Conservation (phyloP, 2,113 vertebrate genomes). For the Haplochromis burtoni region DNA sequence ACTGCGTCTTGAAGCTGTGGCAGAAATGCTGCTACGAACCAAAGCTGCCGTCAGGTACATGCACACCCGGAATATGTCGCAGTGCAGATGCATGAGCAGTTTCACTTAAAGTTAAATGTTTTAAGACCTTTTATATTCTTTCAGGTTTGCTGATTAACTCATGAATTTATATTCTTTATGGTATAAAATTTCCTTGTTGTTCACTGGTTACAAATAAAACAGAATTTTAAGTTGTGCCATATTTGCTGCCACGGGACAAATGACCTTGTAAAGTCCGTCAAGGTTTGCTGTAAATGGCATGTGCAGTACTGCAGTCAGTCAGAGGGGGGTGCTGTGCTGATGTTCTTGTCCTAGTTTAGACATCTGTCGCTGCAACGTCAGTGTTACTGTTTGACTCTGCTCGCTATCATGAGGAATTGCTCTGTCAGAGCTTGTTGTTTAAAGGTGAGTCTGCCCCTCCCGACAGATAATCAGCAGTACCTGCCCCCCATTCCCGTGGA, state of each 20-base stretch:
- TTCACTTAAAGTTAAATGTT: background rate
- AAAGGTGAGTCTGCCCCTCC: background rate
- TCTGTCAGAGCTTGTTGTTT: background rate
- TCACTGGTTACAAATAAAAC: background rate
- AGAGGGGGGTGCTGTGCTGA: background rate
- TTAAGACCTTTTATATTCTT: background rate
- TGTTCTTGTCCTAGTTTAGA: background rate
- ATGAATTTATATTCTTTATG: background rate
- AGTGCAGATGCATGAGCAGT: background rate
- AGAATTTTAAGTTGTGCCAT: background rate
- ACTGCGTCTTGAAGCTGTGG: slow-evolving; percentile 70
- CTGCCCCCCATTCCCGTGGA: slow-evolving; percentile 50
- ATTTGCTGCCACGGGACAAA: background rate
- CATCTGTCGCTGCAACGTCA: background rate
- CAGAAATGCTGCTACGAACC: slow-evolving; percentile 57
- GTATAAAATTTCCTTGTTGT: background rate
- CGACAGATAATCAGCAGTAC: slow-evolving; percentile 40
- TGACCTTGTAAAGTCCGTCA: background rate
- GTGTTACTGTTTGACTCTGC: background rate
- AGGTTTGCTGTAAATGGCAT: background rate
- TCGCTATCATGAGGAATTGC: background rate
- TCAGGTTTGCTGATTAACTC: background rate
- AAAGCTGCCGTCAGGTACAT: slow-evolving; percentile 19
- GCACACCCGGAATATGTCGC: background rate
- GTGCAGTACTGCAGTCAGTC: background rate